These are phyloP conservation scores for Nasonia longicornis DNA, from an alignment of 1,140 invertebrate genomes.

Conservation along the genomic window DNA sequence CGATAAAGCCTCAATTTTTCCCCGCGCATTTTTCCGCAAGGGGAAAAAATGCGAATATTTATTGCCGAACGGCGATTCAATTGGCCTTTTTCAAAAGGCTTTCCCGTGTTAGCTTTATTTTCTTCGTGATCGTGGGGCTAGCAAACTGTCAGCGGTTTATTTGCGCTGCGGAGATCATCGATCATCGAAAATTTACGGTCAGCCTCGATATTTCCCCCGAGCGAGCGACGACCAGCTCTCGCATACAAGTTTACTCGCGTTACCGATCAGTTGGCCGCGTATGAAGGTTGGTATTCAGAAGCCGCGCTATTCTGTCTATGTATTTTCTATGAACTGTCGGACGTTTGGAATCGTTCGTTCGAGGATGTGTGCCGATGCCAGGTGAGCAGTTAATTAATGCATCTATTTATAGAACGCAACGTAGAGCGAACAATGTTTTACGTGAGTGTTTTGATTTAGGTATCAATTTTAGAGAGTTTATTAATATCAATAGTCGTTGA, in stretches of 20 bases:
- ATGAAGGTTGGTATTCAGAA: not conserved
- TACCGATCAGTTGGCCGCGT: not conserved
- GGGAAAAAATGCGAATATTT: conserved; percentile 18
- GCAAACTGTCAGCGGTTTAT: conserved; percentile 28
- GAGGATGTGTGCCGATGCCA: no score
- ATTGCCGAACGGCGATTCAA: conserved; percentile 21
- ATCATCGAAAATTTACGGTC: conserved; percentile 28
- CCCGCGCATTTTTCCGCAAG: not conserved
- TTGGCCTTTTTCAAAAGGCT: not conserved
- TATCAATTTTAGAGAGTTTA: no score
- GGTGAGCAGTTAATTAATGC: no score
- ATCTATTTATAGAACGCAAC: no score
- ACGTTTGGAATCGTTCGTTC: not conserved
- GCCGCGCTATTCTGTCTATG: not conserved
- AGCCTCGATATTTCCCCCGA: not conserved
- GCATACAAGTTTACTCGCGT: not conserved
- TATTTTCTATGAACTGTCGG: not conserved
- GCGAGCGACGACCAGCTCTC: not conserved
- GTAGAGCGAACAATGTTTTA: no score
- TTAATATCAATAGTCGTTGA: no score
- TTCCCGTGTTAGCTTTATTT: conserved; percentile 9
- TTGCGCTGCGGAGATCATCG: conserved; percentile 25
- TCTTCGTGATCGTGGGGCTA: not conserved
- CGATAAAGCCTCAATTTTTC: not conserved
- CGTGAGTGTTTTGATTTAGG: no score